Evolutionary conservation across 35 echinoderm and acorn worm genomes (phyloP).

Genomic region (Diadema setosum): DNA sequence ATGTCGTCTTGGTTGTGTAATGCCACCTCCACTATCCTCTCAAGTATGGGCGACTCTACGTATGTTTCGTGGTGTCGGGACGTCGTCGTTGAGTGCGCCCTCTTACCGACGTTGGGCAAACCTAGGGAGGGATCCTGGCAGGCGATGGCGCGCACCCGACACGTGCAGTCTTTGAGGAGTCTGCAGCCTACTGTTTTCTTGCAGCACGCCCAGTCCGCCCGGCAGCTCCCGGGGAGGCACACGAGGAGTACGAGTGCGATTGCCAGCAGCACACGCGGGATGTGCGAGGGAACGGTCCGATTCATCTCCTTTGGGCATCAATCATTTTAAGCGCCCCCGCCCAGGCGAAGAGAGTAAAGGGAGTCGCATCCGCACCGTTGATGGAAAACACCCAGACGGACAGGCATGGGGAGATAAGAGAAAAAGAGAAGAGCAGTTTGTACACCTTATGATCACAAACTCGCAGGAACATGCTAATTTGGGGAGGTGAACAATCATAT

Average conservation of each 20-base stretch:
- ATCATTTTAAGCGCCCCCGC: no score
- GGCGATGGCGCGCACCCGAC: background rate
- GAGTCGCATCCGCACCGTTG: no score
- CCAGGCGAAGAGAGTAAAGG: no score
- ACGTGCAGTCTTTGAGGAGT: background rate
- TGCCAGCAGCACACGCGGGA: background rate
- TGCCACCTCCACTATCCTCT: background rate
- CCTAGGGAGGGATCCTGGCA: background rate
- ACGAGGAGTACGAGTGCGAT: background rate
- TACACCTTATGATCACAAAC: no score
- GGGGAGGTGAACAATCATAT: no score
- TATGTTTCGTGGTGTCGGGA: no score
- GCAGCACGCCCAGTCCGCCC: background rate
- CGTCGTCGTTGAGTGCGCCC: background rate
- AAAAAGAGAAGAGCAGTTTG: no score
- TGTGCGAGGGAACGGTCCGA: background rate
- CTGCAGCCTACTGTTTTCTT: background rate
- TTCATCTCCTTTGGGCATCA: constrained; percentile 5
- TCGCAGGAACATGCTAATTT: no score
- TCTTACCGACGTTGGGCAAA: background rate
- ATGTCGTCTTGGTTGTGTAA: background rate
- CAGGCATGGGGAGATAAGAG: no score
- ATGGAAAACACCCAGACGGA: no score
- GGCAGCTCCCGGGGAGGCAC: background rate
- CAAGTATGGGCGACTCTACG: background rate